Evolutionary conservation across 2,113 vertebrate genomes (phyloP), one percentile per base, ranked within the genome.

Genomic region (Cercopithecus mona): DNA sequence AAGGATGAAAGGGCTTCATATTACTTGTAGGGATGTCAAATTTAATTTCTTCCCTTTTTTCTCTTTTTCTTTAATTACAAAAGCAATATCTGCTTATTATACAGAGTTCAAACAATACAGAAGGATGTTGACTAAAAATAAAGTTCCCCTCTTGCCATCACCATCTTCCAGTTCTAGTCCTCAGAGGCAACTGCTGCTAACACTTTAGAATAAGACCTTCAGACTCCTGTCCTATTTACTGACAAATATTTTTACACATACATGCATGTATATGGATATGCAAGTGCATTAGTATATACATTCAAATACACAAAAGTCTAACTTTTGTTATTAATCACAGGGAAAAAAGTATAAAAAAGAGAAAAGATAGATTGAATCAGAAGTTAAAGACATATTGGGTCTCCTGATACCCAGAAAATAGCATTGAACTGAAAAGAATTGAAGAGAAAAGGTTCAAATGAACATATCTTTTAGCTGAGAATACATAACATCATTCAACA

Each of bases 41-140:
- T 84, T 72, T 78, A 96, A 93, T 93, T 96, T 96, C 5, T 93
- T 75, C 20, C 43, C 10, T 57, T 91, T 90, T 43, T 81, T 64
- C 73, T 85, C 70, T 70, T 90, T 87, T 38, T 50, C 88, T 80
- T 92, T 96, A 97, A 97, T 94, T 95, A 92, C 27, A 93, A 88
- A 96, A 91, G 73, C 85, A 96, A 72, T 90, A 76, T 43, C 48
- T 61, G 35, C 57, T 97, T 87, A 84, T 86, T 85, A 57, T 73
- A 96, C 45, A 43, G 43, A 83, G 73, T 75, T 94, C n/a, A 88
- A 94, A 73, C 66, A 92, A 92, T 43, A 72, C 32, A 82, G n/a
- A 92, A 95, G 50, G 40, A 72, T 7, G 4, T 0, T 25, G 38
- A 94, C 2, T 87, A 79, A 93, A 72, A 95, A 90, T 59, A 50